Evolutionary conservation across 1,140 invertebrate genomes (phyloP).

Genomic region (Pygmarrhopalites habei): DNA sequence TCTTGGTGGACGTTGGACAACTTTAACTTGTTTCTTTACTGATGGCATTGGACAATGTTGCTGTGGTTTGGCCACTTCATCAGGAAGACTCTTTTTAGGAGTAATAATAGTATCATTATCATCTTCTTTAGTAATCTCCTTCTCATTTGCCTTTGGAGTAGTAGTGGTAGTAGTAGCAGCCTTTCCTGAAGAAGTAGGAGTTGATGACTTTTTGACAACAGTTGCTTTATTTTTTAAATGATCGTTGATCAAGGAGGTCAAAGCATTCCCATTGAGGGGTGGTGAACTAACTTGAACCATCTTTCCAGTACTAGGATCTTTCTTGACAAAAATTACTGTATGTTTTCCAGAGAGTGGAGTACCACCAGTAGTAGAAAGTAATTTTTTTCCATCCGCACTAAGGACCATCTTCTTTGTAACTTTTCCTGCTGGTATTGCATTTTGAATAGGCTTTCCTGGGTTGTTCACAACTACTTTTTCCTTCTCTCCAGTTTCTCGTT

Average conservation of each 20-base stretch:
- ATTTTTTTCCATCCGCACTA: not conserved
- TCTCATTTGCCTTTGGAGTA: too few relatives aligned
- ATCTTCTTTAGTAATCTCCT: too few relatives aligned
- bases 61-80: too few relatives aligned
- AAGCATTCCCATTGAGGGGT: not conserved
- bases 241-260: not conserved
- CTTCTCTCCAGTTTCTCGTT: too few relatives aligned
- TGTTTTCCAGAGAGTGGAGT: not conserved
- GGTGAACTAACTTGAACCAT: not conserved
- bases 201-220: too few relatives aligned
- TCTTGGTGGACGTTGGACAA: too few relatives aligned
- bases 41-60: too few relatives aligned
- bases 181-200: not conserved
- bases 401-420: not conserved
- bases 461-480: not conserved
- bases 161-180: too few relatives aligned
- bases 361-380: not conserved
- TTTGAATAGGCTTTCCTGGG: not conserved
- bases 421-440: not conserved
- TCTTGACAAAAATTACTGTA: conserved; percentile 9
- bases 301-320: conserved; percentile 11
- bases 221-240: not conserved
- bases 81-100: too few relatives aligned
- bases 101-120: too few relatives aligned
- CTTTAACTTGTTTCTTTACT: too few relatives aligned